Evolutionary conservation across 2,113 vertebrate species (phyloP).

Genomic region (Gopherus flavomarginatus): DNA sequence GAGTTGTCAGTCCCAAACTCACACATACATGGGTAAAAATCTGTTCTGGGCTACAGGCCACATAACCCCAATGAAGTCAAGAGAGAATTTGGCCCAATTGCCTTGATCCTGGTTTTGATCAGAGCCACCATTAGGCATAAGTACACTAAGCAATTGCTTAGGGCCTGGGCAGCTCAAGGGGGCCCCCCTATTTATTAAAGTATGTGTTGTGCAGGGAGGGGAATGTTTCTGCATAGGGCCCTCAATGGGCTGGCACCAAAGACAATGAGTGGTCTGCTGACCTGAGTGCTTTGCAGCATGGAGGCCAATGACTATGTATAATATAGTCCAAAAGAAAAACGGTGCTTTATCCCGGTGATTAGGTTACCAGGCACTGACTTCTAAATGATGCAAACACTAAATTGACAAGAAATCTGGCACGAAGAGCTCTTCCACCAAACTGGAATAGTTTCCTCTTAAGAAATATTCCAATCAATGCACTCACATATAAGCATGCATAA

Average conservation of each 20-base stretch:
- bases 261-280: neutral
- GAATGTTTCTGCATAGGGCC: too few species aligned
- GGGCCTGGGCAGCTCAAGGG: too few species aligned
- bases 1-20: too few species aligned
- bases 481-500: accelerated
- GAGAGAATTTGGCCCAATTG: accelerated
- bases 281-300: accelerated
- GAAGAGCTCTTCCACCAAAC: accelerated
- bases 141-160: too few species aligned
- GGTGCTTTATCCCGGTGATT: accelerated
- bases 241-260: too few species aligned
- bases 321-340: neutral
- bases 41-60: neutral
- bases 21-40: neutral
- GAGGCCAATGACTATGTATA: neutral
- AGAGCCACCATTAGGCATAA: too few species aligned
- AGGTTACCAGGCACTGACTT: neutral
- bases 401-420: neutral
- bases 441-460: accelerated
- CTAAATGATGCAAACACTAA: neutral
- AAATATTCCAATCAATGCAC: accelerated
- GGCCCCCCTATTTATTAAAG: too few species aligned
- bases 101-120: too few species aligned
- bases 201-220: too few species aligned
- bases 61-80: accelerated